Conservation (phyloP, 2,797 vertebrate genomes). For the Champsocephalus gunnari region DNA sequence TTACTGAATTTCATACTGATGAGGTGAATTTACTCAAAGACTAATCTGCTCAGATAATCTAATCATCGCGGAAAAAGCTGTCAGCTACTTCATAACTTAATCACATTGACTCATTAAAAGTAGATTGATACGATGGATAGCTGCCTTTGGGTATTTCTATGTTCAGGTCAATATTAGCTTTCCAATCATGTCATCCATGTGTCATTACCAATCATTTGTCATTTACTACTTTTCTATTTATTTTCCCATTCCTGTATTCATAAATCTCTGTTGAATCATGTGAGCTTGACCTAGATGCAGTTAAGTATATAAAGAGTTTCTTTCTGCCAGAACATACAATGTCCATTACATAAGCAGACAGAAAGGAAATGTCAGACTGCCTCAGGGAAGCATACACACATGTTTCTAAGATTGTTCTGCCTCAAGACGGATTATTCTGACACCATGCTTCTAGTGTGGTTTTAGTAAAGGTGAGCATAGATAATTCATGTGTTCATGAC, state of each 20-base stretch:
- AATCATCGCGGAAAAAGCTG: constrained; percentile 6
- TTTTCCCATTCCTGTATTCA: constrained; percentile 16
- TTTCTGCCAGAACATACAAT: constrained; percentile 32
- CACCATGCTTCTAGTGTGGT: constrained; percentile 7
- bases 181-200: constrained; percentile 24
- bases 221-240: constrained; percentile 20
- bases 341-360: constrained; percentile 30
- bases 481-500: constrained; percentile 41
- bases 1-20: background rate
- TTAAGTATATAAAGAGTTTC: constrained; percentile 8
- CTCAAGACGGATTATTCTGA: constrained; percentile 18
- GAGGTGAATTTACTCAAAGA: constrained; percentile 3
- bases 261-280: constrained; percentile 30
- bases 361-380: constrained; percentile 31
- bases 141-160: constrained; percentile 25
- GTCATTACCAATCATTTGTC: constrained; percentile 34
- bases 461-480: constrained; percentile 38
- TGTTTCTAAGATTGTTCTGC: constrained; percentile 12
- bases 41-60: background rate
- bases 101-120: constrained; percentile 25
- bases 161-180: constrained; percentile 20
- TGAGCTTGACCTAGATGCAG: constrained; percentile 39
- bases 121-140: constrained; percentile 22
- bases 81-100: constrained; percentile 3
- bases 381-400: constrained; percentile 5